A percentile compares a stretch with the other conserved stretches of the same genome.
Evolutionary conservation across 2,888 invertebrate genomes (phyloP).

Genomic region (Leucophenga maculata): DNA sequence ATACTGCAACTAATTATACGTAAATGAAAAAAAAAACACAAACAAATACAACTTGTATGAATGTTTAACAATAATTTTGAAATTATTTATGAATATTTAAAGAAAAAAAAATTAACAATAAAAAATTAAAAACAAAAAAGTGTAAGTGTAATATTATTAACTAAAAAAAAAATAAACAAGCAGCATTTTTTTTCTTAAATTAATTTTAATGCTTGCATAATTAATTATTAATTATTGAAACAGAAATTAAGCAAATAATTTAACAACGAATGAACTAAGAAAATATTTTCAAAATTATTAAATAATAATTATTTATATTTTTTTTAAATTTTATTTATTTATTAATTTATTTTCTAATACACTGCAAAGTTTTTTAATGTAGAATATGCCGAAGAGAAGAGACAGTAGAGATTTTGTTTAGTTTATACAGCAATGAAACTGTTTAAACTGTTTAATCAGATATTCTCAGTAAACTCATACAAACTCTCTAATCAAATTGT

Average conservation of each 20-base stretch:
- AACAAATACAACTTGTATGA: constrained; percentile 52
- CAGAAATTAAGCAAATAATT: constrained; percentile 1
- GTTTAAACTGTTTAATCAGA: too few relatives aligned
- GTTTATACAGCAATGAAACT: too few relatives aligned
- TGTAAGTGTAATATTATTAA: background rate
- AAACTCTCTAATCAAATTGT: too few relatives aligned
- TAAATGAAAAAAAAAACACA: too few relatives aligned
- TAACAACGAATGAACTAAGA: background rate
- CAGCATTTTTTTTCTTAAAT: background rate
- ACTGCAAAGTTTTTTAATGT: too few relatives aligned
- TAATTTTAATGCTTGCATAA: background rate
- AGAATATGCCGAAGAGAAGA: too few relatives aligned
- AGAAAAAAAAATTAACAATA: background rate
- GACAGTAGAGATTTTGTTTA: too few relatives aligned
- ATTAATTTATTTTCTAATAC: too few relatives aligned
- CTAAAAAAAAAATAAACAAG: background rate
- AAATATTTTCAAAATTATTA: background rate
- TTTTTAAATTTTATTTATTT: too few relatives aligned
- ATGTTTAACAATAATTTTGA: constrained; percentile 47
- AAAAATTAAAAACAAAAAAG: background rate
- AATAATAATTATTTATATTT: background rate
- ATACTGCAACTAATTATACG: constrained; percentile 55
- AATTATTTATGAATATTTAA: background rate
- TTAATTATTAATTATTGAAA: background rate
- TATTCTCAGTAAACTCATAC: too few relatives aligned